These are phyloP conservation scores for Karalla daura DNA, from an alignment of 2,797 vertebrate species.

Conservation along the genomic window DNA sequence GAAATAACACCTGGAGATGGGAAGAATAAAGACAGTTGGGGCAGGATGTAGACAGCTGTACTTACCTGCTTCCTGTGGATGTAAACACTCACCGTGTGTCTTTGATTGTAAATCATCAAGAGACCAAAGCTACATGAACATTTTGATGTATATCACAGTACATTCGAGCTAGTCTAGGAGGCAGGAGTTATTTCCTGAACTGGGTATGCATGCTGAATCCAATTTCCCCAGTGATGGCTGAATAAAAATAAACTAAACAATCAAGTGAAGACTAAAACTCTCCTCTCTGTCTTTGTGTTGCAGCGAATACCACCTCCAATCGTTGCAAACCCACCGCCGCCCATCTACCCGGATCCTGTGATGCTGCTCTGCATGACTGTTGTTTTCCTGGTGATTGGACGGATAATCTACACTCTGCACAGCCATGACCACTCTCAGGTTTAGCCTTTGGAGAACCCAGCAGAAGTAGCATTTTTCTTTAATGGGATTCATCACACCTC, in stretches of 20 bases:
- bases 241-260: too few relatives aligned
- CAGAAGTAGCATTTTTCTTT: conserved; percentile 75
- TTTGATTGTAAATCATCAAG: conserved; percentile 58
- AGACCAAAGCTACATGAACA: conserved; percentile 12
- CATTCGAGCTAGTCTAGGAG: not conserved
- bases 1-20: conserved; percentile 51
- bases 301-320: conserved; percentile 54
- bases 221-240: too few relatives aligned
- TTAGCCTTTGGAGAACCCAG: conserved; percentile 72
- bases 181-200: conserved; percentile 11
- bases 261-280: not conserved
- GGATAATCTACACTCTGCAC: conserved; percentile 75
- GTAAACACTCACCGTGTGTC: conserved; percentile 47
- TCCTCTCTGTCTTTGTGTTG: conserved; percentile 33
- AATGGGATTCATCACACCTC: conserved; percentile 25
- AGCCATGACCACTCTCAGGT: conserved; percentile 59
- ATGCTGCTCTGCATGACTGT: conserved; percentile 73
- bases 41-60: conserved; percentile 69
- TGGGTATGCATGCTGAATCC: not conserved
- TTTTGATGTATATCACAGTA: conserved; percentile 30
- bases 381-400: conserved; percentile 75
- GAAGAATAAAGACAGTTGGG: conserved; percentile 34
- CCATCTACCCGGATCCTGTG: conserved; percentile 64
- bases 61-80: conserved; percentile 72
- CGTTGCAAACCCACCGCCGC: conserved; percentile 41